phyloP scores from a whole-genome alignment of 1,140 invertebrate genomes.

The Teleopsis dalmanni region DNA sequence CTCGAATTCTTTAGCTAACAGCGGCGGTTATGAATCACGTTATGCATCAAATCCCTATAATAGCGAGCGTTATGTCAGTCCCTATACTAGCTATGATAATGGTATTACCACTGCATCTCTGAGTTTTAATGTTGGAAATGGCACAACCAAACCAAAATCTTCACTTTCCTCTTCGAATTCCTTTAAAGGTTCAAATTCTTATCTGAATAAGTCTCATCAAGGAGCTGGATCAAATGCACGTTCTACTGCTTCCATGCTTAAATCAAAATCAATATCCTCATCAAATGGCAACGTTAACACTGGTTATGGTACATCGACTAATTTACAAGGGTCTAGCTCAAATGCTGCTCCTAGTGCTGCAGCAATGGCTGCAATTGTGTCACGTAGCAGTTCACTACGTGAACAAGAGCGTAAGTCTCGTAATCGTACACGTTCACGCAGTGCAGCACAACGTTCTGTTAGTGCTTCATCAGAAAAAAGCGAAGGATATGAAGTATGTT shows the following conservation, averaged over 20 bases:
- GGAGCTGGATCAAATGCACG: not conserved
- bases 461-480: constrained; percentile 47
- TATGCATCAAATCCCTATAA: constrained; percentile 20
- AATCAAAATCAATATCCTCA: constrained; percentile 29
- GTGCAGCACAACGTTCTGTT: constrained; percentile 35
- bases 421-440: constrained; percentile 33
- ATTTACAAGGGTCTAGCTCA: constrained; percentile 2
- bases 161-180: constrained; percentile 29
- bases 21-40: constrained; percentile 25
- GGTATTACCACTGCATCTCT: constrained; percentile 42
- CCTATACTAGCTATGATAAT: constrained; percentile 42
- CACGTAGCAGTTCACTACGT: constrained; percentile 36
- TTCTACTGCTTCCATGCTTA: constrained; percentile 20
- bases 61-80: constrained; percentile 38
- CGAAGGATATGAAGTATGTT: constrained; percentile 63
- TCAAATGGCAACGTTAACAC: constrained; percentile 36
- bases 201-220: constrained; percentile 8
- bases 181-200: constrained; percentile 22
- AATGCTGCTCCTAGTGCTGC: constrained; percentile 19
- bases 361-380: constrained; percentile 27
- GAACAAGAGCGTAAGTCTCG: constrained; percentile 43
- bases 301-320: constrained; percentile 6
- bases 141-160: constrained; percentile 16
- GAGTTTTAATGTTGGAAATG: constrained; percentile 18
- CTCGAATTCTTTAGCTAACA: constrained; percentile 22